Evolutionary conservation across 2,113 vertebrate genomes (phyloP).

Genomic region (Dissostichus mawsoni): DNA sequence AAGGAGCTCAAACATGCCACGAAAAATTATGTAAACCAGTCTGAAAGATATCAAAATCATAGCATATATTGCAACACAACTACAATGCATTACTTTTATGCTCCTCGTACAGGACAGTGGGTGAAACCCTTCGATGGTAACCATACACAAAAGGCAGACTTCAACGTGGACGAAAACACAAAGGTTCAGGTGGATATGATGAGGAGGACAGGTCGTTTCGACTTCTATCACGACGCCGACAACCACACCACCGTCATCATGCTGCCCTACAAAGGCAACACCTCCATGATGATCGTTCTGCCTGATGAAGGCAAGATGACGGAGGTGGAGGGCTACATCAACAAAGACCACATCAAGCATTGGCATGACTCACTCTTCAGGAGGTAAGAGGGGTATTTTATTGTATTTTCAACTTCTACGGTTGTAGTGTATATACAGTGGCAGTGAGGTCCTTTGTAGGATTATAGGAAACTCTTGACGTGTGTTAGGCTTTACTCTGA

Average conservation of each 20-base stretch:
- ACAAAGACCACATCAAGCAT: constrained; percentile 67
- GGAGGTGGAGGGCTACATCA: constrained; percentile 83
- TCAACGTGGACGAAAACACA: constrained; percentile 78
- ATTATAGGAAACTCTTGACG: neutral
- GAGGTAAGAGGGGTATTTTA: constrained; percentile 60
- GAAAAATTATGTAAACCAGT: neutral
- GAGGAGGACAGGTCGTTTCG: constrained; percentile 48
- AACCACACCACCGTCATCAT: constrained; percentile 66
- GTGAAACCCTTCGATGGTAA: constrained; percentile 79
- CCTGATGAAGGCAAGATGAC: constrained; percentile 86
- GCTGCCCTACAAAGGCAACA: constrained; percentile 88
- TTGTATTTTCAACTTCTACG: neutral
- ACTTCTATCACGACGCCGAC: constrained; percentile 66
- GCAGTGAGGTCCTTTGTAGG: neutral
- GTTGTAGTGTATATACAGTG: neutral
- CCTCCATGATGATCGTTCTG: constrained; percentile 89
- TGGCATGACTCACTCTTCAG: constrained; percentile 75
- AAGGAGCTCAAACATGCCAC: neutral
- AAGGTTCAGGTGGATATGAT: constrained; percentile 88
- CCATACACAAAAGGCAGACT: constrained; percentile 68
- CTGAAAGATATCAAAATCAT: neutral
- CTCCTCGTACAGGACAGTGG: constrained; percentile 83
- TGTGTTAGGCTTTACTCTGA: neutral
- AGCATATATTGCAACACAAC: neutral
- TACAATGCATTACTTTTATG: neutral